Evolutionary conservation across 2,797 vertebrate species (phyloP), one percentile per base, ranked within the genome.

Genomic region (Sciurus carolinensis): DNA sequence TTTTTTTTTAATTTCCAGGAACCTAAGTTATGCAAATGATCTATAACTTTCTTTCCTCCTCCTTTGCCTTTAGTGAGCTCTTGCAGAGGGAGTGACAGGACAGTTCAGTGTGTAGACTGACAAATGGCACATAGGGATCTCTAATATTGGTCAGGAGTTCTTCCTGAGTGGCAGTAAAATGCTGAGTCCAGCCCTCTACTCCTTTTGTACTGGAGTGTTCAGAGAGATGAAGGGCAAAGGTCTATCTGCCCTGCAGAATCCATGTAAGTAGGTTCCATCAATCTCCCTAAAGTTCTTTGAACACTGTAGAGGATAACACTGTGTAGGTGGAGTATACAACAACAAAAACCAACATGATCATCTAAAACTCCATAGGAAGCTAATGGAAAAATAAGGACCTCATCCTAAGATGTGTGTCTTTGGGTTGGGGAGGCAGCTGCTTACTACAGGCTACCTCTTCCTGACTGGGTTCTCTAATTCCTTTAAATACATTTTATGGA

Each of bases 381-480:
- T 47, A 66, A 28, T 47, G 17, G 12, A 72, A 47, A 67, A 54
- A 24, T n/a, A 66, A 75, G 14, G 20, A 12, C 18, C 7, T 57
- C 0, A 0, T 90, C 91, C 69, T 73, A n/a, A 89, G 30, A 4
- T 3, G 1, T 12, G 57, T 17, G 11, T 2, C n/a, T 50, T 54
- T 26, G 30, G 9, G 11, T 15, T 1, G 0, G 57, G 7, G 7
- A 30, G 12, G 9, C 13, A 3, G 1, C 15, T 26, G 26, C 39
- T 69, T 71, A 24, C 12, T 17, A 7, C 81, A 36, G 30, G 26
- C 47, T 47, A 7, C 7, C 28, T 62, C 71, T 71, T 57, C 73
- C 72, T 80, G 95, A 81, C 47, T 73, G 76, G 93, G 64, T 75
- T 96, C 42, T 90, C 95, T 97, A 62, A 79, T 91, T 91, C 50